Evolutionary conservation across 2,113 vertebrate species (phyloP).

Genomic region (Lophius piscatorius): DNA sequence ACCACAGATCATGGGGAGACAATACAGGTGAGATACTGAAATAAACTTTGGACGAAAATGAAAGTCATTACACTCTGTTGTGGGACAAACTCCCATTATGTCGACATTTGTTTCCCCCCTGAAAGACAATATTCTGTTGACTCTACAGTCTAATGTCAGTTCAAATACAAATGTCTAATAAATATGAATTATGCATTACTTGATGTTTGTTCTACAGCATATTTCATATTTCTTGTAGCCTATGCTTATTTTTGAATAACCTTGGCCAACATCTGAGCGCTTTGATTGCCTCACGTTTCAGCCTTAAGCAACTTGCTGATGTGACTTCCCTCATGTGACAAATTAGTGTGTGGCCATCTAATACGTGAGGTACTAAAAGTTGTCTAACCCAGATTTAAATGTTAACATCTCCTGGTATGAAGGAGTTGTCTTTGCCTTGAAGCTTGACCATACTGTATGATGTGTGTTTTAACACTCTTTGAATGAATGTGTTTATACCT

Average conservation of each 20-base stretch:
- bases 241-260: slow-evolving; percentile 36
- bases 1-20: slow-evolving; percentile 77
- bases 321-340: slow-evolving; percentile 14
- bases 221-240: slow-evolving; percentile 6
- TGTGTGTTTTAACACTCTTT: too few relatives aligned
- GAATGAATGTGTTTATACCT: not conserved
- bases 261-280: slow-evolving; percentile 2
- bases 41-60: slow-evolving; percentile 44
- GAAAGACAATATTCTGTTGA: not conserved
- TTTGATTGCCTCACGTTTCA: slow-evolving; percentile 45
- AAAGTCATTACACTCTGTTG: slow-evolving; percentile 23
- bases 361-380: slow-evolving; percentile 30
- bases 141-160: slow-evolving; percentile 2
- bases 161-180: slow-evolving; percentile 32
- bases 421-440: too few relatives aligned
- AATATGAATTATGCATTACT: not conserved
- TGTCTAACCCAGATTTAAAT: not conserved
- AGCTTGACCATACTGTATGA: not conserved
- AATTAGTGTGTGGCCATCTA: slow-evolving; percentile 1
- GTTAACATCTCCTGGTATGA: not conserved
- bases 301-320: slow-evolving; percentile 17
- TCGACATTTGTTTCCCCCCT: slow-evolving; percentile 6
- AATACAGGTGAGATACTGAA: slow-evolving; percentile 77
- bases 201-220: not conserved
- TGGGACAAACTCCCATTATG: slow-evolving; percentile 6